These are phyloP conservation scores for Zalophus californianus DNA, from an alignment of 2,797 vertebrate genomes.

Conservation along the genomic window DNA sequence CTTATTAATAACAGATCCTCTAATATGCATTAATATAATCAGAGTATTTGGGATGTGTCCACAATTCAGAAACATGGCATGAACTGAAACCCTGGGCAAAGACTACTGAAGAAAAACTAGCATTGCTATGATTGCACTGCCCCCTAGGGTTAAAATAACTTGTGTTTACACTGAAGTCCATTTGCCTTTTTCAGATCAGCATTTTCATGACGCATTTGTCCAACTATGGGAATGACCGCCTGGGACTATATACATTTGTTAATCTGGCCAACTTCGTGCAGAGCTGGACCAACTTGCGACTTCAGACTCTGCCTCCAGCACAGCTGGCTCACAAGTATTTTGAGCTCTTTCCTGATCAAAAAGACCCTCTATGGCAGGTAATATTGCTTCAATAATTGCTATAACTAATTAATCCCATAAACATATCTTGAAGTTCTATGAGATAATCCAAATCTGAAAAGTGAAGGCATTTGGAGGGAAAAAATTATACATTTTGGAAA, in stretches of 20 bases:
- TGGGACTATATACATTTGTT: conserved; percentile 97
- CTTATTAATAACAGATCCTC: background rate
- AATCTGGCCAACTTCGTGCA: conserved; percentile 96
- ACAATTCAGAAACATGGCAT: background rate
- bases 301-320: conserved; percentile 95
- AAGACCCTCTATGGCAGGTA: conserved; percentile 98
- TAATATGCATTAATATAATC: background rate
- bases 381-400: conserved; percentile 21
- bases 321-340: conserved; percentile 97
- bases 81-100: background rate
- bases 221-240: conserved; percentile 87
- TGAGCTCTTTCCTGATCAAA: conserved; percentile 97
- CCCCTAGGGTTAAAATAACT: conserved; percentile 79
- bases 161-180: background rate
- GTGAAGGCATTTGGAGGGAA: background rate
- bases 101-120: background rate
- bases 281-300: conserved; percentile 96
- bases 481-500: background rate
- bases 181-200: conserved; percentile 91
- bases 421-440: background rate
- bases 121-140: conserved; percentile 72
- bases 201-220: conserved; percentile 98
- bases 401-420: conserved; percentile 12
- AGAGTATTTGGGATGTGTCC: background rate
- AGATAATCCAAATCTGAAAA: conserved; percentile 24